These are phyloP conservation scores for Bombus confusus DNA, from an alignment of 1,140 invertebrate species.

Conservation along the genomic window DNA sequence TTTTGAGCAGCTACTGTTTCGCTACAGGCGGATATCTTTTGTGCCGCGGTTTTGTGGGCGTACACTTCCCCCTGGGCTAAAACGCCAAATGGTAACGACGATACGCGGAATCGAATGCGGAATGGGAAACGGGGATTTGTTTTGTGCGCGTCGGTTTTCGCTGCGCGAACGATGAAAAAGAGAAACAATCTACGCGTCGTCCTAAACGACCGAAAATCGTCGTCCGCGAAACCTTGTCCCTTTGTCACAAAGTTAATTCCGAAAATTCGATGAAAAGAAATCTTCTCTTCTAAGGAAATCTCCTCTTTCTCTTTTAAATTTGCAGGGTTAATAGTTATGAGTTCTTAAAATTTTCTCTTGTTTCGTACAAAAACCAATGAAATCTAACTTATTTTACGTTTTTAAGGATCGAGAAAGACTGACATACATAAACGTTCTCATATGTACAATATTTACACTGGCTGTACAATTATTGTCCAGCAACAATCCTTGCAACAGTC, in stretches of 20 bases:
- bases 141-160: constrained; percentile 66
- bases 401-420: not conserved
- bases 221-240: constrained; percentile 44
- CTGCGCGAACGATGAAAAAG: constrained; percentile 40
- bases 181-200: constrained; percentile 61
- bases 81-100: constrained; percentile 80
- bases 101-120: constrained; percentile 70
- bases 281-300: too few relatives aligned
- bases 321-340: too few relatives aligned
- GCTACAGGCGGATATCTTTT: constrained; percentile 82
- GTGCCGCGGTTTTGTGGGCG: constrained; percentile 80
- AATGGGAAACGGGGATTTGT: constrained; percentile 70
- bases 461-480: not conserved
- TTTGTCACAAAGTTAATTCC: constrained; percentile 58
- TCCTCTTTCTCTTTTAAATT: not conserved
- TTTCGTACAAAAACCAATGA: not conserved
- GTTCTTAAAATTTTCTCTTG: too few relatives aligned
- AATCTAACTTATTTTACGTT: not conserved
- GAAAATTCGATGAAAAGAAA: constrained; percentile 44
- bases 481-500: not conserved
- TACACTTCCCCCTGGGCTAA: constrained; percentile 78
- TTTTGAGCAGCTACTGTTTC: constrained; percentile 81
- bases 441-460: not conserved
- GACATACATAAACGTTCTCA: too few relatives aligned
- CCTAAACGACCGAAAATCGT: constrained; percentile 47